Conservation (phyloP, 2,113 vertebrate genomes). For the Myanophis thanlyinensis region DNA sequence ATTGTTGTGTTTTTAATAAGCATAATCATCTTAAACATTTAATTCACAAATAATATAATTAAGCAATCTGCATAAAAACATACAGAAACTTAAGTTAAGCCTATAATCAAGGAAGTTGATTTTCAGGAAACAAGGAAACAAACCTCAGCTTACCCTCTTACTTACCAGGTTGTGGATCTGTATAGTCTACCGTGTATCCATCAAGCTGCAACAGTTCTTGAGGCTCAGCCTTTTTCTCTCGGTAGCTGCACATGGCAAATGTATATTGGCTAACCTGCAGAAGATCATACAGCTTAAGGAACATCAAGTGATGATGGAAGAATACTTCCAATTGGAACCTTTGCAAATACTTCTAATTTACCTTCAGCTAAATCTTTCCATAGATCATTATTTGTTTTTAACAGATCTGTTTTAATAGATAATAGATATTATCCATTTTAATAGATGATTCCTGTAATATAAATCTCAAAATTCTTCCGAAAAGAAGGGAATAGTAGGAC, state of each 20-base stretch:
- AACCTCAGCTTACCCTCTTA: background rate
- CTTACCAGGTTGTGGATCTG: slow-evolving; percentile 95
- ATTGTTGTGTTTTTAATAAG: background rate
- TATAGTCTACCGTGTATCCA: slow-evolving; percentile 99
- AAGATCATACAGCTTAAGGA: slow-evolving; percentile 54
- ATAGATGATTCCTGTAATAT: background rate
- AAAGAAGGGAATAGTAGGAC: background rate
- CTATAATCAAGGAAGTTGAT: background rate
- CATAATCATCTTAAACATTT: background rate
- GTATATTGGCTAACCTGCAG: slow-evolving; percentile 98
- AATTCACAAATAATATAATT: background rate
- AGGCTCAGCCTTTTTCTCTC: slow-evolving; percentile 98
- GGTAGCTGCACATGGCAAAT: slow-evolving; percentile 99
- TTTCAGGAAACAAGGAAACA: background rate
- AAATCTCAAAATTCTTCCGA: background rate
- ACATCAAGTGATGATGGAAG: slow-evolving; percentile 12
- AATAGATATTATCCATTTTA: background rate
- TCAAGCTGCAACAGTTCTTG: slow-evolving; percentile 96
- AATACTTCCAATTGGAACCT: background rate
- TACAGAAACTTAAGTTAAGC: background rate
- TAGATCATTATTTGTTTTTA: background rate
- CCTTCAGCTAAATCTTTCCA: background rate
- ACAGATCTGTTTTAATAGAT: background rate
- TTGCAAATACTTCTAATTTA: rapidly evolving
- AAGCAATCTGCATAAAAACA: background rate